These are phyloP conservation scores for Phataginus tricuspis DNA, from an alignment of 2,797 vertebrate genomes.

Conservation along the genomic window DNA sequence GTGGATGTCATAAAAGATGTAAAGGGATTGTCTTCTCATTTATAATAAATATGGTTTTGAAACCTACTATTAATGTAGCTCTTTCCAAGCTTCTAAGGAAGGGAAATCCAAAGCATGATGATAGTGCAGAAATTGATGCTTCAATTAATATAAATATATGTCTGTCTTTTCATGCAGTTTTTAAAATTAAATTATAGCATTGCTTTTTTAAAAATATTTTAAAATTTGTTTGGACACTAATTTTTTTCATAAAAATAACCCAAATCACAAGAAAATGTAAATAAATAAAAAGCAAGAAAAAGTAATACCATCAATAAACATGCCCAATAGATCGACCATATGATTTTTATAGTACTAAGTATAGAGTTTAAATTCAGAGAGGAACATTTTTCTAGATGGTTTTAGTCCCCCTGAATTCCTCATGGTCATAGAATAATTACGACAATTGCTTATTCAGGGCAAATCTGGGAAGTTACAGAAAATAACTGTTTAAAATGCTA, in stretches of 20 bases:
- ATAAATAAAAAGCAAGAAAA: background rate
- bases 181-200: background rate
- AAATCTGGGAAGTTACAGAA: constrained; percentile 1
- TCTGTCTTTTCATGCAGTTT: background rate
- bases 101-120: background rate
- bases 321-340: background rate
- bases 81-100: background rate
- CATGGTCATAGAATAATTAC: constrained; percentile 29
- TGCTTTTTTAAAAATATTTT: background rate
- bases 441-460: constrained; percentile 1
- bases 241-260: background rate
- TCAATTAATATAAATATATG: background rate
- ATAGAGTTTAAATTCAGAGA: background rate
- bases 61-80: background rate
- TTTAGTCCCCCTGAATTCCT: background rate
- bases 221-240: background rate
- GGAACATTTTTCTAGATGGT: constrained; percentile 7
- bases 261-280: background rate
- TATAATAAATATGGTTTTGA: constrained; percentile 12
- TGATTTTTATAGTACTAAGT: background rate
- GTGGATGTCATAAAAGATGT: background rate
- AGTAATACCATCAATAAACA: background rate
- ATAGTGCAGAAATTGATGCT: background rate
- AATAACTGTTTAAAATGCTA: constrained; percentile 25
- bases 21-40: background rate